These are phyloP conservation scores for Clepsis dumicolana DNA, from an alignment of 2,888 invertebrate genomes.

Conservation along the genomic window DNA sequence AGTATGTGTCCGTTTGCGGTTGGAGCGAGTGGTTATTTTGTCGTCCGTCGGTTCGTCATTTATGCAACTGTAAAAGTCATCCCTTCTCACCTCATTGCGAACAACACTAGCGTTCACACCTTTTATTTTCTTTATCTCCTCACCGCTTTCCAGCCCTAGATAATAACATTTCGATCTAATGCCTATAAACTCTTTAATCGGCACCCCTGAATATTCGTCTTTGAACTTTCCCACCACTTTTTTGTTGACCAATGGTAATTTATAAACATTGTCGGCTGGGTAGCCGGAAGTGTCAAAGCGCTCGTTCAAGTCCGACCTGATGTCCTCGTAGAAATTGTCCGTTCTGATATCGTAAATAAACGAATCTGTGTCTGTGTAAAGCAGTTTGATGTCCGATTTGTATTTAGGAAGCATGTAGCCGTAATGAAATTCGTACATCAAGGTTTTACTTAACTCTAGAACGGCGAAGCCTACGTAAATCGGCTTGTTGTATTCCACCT, in stretches of 20 bases:
- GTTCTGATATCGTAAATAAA: constrained; percentile 42
- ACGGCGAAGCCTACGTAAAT: constrained; percentile 41
- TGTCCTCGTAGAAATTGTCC: constrained; percentile 34
- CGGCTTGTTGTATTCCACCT: constrained; percentile 33
- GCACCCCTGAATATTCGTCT: constrained; percentile 27
- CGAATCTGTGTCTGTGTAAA: constrained; percentile 44
- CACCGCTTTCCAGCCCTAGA: not conserved
- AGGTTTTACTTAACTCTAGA: constrained; percentile 32
- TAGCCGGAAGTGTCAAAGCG: constrained; percentile 9
- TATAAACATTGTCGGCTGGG: not conserved
- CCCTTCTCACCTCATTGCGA: not conserved
- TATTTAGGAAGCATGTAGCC: constrained; percentile 30
- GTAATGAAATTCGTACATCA: constrained; percentile 44
- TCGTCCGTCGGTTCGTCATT: too few relatives aligned
- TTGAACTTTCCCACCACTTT: constrained; percentile 29
- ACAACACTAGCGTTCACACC: not conserved
- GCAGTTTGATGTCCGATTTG: not conserved
- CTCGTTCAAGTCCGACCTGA: constrained; percentile 1
- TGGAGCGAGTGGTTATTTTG: too few relatives aligned
- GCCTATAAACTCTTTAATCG: constrained; percentile 26
- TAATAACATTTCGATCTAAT: constrained; percentile 12
- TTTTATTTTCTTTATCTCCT: constrained; percentile 5
- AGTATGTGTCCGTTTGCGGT: too few relatives aligned
- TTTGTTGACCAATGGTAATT: constrained; percentile 12
- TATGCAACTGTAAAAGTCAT: not conserved